Percentiles rank a stretch among this genome's conserved stretches.
phyloP scores from a whole-genome alignment of 2,113 vertebrate species.

The Bucco capensis region DNA sequence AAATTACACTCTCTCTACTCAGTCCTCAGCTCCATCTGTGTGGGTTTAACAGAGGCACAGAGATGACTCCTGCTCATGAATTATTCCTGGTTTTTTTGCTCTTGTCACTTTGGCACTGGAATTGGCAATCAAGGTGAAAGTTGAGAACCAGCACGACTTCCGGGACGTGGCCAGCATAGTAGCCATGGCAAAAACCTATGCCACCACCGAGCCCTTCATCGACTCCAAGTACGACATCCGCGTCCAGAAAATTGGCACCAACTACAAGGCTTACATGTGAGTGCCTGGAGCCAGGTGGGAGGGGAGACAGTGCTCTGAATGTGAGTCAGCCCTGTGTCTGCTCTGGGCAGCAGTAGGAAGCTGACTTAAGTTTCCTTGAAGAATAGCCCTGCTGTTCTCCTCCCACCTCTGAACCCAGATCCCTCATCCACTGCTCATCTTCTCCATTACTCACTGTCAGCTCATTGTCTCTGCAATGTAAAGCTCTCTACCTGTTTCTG shows the following conservation, averaged over 20 bases:
- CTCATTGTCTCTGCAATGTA: not conserved
- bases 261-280: slow-evolving; percentile 99
- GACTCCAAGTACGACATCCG: slow-evolving; percentile 96
- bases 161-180: slow-evolving; percentile 95
- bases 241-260: slow-evolving; percentile 96
- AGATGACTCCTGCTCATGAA: not conserved
- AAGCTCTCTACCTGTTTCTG: not conserved
- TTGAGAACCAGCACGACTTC: slow-evolving; percentile 92
- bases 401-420: not conserved
- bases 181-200: slow-evolving; percentile 91
- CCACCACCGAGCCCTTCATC: slow-evolving; percentile 89
- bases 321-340: not conserved
- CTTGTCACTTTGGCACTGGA: slow-evolving; percentile 1
- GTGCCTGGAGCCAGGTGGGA: not conserved
- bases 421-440: not conserved
- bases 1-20: not conserved
- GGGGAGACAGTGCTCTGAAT: not conserved
- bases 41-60: not conserved
- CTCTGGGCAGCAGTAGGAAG: not conserved
- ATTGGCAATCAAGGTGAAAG: slow-evolving; percentile 83
- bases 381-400: not conserved
- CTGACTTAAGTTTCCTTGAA: slow-evolving; percentile 22
- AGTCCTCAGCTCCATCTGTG: not conserved
- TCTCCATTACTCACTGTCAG: not conserved
- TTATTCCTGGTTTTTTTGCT: not conserved